phyloP scores from a whole-genome alignment of 2,888 invertebrate genomes.

The Lochmaea crataegi region DNA sequence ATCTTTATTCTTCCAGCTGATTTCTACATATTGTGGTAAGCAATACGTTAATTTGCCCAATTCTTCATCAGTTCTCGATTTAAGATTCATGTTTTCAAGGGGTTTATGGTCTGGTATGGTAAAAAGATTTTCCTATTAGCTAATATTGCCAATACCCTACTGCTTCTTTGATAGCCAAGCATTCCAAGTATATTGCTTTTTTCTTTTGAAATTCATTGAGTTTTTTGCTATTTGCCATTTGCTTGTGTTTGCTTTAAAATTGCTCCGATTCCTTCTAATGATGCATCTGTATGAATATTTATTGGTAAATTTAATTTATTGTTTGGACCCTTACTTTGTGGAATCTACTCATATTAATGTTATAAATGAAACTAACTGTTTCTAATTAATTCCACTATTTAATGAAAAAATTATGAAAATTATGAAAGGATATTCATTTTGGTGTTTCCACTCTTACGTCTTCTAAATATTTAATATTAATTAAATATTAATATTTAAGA shows the following conservation, averaged over 20 bases:
- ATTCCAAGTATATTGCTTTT: slow-evolving; percentile 27
- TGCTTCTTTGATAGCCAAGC: slow-evolving; percentile 26
- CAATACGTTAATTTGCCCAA: slow-evolving; percentile 38
- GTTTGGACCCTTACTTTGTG: too few species aligned
- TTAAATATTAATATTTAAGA: too few species aligned
- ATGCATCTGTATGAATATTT: slow-evolving; percentile 16
- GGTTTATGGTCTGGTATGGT: slow-evolving; percentile 37
- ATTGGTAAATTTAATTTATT: too few species aligned
- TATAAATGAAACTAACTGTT: too few species aligned
- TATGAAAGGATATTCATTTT: too few species aligned
- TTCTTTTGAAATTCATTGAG: slow-evolving; percentile 12
- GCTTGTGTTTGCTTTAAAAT: slow-evolving; percentile 19
- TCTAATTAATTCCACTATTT: too few species aligned
- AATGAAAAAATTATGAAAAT: too few species aligned
- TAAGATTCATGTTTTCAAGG: slow-evolving; percentile 40
- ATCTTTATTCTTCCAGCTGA: too few species aligned
- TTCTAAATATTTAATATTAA: too few species aligned
- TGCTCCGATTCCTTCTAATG: slow-evolving; percentile 13
- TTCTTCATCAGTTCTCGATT: slow-evolving; percentile 46
- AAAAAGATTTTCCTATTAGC: not conserved
- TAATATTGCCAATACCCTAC: slow-evolving; percentile 6
- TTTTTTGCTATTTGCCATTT: slow-evolving; percentile 17
- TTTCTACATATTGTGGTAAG: too few species aligned
- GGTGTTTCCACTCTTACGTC: too few species aligned
- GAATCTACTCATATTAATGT: too few species aligned